These are phyloP conservation scores for Aptenodytes patagonicus DNA, from an alignment of 2,113 vertebrate species.

Conservation along the genomic window DNA sequence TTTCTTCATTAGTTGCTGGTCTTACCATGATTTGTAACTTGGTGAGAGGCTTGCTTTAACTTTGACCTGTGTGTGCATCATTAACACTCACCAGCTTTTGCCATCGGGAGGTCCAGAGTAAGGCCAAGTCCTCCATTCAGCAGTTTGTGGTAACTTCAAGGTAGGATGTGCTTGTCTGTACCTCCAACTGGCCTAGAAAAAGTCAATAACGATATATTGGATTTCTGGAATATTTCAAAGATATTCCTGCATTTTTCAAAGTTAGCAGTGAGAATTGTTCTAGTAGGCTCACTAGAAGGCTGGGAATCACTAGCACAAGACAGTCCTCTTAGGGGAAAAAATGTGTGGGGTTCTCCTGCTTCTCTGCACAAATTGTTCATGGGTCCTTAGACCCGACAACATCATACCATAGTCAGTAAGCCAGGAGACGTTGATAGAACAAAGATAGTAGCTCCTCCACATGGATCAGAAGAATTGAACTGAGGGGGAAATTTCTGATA, in stretches of 20 bases:
- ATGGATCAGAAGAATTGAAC: background rate
- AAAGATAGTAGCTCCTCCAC: background rate
- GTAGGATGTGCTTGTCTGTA: background rate
- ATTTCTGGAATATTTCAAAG: background rate
- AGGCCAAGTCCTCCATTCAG: background rate
- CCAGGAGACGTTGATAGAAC: rapidly evolving
- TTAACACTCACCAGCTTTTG: background rate
- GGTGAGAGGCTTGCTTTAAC: background rate
- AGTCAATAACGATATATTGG: background rate
- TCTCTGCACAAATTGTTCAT: background rate
- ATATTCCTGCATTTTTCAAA: background rate
- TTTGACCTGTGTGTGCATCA: background rate
- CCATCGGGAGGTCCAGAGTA: background rate
- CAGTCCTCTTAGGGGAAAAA: background rate
- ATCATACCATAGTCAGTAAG: background rate
- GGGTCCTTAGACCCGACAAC: background rate
- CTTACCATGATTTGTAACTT: background rate
- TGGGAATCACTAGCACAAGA: background rate
- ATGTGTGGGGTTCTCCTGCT: background rate
- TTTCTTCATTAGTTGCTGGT: background rate
- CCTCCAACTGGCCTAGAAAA: background rate
- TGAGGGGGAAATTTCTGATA: background rate
- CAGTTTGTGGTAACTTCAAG: background rate
- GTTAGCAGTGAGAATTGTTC: background rate
- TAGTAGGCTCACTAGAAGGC: background rate